Evolutionary conservation across 2,888 invertebrate genomes (phyloP).

Genomic region (Mythimna lalbum): DNA sequence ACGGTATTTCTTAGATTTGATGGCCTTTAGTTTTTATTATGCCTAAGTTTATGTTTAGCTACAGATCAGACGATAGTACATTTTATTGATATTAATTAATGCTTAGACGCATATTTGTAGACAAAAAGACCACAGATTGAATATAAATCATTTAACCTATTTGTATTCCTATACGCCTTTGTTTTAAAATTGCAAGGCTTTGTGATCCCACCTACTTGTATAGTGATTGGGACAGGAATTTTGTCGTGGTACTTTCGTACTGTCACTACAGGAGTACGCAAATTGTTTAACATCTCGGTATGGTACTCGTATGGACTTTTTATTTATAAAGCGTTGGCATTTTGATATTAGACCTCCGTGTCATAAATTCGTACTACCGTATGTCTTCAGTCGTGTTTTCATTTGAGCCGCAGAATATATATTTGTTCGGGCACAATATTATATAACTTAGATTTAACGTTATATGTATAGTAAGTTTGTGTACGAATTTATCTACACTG

Average conservation of each 20-base stretch:
- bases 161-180: too few relatives aligned
- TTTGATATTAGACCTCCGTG: slow-evolving; percentile 12
- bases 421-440: slow-evolving; percentile 39
- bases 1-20: too few relatives aligned
- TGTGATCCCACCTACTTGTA: neutral
- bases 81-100: neutral
- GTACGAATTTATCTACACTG: slow-evolving; percentile 59
- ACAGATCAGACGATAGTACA: neutral
- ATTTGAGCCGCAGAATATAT: slow-evolving; percentile 36
- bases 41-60: too few relatives aligned
- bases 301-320: neutral
- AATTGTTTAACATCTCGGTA: neutral
- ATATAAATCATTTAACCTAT: too few relatives aligned
- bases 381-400: slow-evolving; percentile 6
- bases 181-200: neutral
- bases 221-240: neutral
- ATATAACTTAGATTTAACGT: slow-evolving; percentile 34
- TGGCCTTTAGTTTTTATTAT: too few relatives aligned
- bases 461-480: slow-evolving; percentile 52
- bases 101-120: neutral
- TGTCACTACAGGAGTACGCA: neutral
- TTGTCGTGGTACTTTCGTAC: neutral
- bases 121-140: too few relatives aligned
- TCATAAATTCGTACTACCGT: slow-evolving; percentile 9
- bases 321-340: neutral